Conservation (phyloP, 2,797 vertebrate species). For the Poecile montanus region DNA sequence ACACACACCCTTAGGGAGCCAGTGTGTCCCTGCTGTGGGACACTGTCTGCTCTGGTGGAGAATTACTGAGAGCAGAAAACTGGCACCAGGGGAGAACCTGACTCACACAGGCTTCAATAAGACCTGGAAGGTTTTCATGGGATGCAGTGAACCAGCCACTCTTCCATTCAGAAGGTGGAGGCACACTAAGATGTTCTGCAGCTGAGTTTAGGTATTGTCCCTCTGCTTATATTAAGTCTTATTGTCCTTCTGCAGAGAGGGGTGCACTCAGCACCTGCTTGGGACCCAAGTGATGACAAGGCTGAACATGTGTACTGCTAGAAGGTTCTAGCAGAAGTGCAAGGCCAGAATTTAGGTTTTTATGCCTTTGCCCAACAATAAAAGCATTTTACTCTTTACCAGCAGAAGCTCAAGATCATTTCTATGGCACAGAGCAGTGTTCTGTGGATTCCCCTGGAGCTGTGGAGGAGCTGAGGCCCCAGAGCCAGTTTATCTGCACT, state of each 20-base stretch:
- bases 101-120: not conserved
- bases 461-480: not conserved
- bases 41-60: not conserved
- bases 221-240: not conserved
- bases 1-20: not conserved
- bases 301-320: not conserved
- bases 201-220: not conserved
- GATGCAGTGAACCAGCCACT: not conserved
- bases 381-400: not conserved
- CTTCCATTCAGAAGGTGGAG: not conserved
- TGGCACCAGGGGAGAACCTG: not conserved
- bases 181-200: not conserved
- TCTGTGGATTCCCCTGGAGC: not conserved
- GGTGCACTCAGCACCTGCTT: not conserved
- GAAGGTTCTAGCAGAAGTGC: not conserved
- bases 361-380: not conserved
- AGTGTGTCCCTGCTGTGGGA: not conserved
- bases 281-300: not conserved
- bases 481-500: not conserved
- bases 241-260: not conserved
- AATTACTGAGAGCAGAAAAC: not conserved
- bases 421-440: rapidly evolving
- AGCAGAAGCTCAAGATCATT: not conserved
- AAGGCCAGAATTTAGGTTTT: not conserved
- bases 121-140: not conserved